Evolutionary conservation across 1,140 invertebrate genomes (phyloP), one percentile per base, ranked within the genome.

Genomic region (Plectus sambesii): DNA sequence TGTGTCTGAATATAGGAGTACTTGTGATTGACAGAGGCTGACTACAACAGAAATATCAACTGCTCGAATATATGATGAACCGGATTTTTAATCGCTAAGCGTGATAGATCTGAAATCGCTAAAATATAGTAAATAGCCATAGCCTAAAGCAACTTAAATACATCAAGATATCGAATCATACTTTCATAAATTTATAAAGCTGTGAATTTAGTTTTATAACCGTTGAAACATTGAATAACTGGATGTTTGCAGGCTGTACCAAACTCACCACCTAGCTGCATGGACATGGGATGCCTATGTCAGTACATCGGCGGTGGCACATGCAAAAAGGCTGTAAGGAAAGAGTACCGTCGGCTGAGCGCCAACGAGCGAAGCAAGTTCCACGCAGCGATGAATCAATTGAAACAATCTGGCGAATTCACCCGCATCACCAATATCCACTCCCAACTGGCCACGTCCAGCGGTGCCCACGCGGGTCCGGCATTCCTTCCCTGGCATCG

Each of bases 331-430:
- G 29, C 57, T 12, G 24, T 42, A 5, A 30, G 69, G 23, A 69
- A 70, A 44, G 70, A 72, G 47, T 70, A 70, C 51, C 47, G 69
- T 8, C 58, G 54, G 49, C 25, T 72, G 30, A 62, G 55, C 0
- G 61, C 63, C 19, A 48, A 61, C 5, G 66, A 72, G 41, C 40
- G 66, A 43, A 30, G 49, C 1, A 40, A 50, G 5, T 64, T 61
- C 46, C 66, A 70, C 45, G 47, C 49, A n/a, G 69, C 67, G 8
- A 19, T 70, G 5, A 59, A 60, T 22, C 40, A 51, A 24, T 46
- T 70, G 6, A 71, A 71, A 47, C 43, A 55, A n/a, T 44, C 27
- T 9, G 53, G 55, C n/a, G 52, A 56, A 44, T 56, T 55, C 52
- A 53, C 54, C 15, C 27, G 33, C 36, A 29, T 58, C 6, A 50